phyloP scores from a whole-genome alignment of 2,797 vertebrate species.

The Chaenodraco wilsoni region DNA sequence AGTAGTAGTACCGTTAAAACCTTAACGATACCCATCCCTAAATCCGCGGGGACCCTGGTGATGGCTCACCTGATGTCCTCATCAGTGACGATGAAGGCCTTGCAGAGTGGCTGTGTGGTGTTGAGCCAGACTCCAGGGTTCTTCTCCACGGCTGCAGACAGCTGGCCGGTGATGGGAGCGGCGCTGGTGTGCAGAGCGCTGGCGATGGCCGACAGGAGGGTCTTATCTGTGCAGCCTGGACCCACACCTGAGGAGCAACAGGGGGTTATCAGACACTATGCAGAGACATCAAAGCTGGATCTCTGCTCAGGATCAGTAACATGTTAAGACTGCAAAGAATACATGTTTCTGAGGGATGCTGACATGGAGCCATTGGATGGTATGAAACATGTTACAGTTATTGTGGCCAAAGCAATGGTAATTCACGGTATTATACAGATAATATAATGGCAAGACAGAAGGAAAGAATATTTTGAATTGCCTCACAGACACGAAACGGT shows the following conservation, averaged over 20 bases:
- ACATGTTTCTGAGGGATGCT: not conserved
- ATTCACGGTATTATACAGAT: no score
- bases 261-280: not conserved
- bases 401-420: no score
- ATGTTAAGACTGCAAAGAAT: no score
- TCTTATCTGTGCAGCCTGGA: conserved; percentile 96
- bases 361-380: no score
- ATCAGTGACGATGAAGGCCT: conserved; percentile 97
- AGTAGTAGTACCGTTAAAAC: no score
- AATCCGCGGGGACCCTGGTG: no score
- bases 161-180: conserved; percentile 96
- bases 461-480: no score
- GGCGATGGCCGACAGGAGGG: conserved; percentile 94
- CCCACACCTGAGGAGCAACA: conserved; percentile 87
- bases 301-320: not conserved
- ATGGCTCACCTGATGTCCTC: conserved; percentile 93
- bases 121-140: conserved; percentile 99
- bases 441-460: no score
- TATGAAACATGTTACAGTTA: no score
- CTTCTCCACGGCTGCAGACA: conserved; percentile 97
- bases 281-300: not conserved
- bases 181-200: conserved; percentile 97
- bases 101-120: conserved; percentile 95
- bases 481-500: no score
- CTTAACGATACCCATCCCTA: no score